These are phyloP conservation scores for Galeopterus variegatus DNA, from an alignment of 2,113 vertebrate genomes.

Conservation along the genomic window DNA sequence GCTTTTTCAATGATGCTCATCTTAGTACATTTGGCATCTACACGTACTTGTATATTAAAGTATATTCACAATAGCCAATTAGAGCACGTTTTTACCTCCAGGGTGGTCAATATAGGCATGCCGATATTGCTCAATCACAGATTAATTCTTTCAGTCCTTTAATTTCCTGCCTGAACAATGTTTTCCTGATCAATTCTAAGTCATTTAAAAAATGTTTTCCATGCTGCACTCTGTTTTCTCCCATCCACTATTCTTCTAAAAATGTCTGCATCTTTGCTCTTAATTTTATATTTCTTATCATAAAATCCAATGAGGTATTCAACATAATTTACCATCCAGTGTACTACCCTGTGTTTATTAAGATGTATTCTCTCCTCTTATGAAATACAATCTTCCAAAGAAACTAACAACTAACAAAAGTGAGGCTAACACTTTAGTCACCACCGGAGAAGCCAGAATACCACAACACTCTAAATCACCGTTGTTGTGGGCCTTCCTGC, in stretches of 20 bases:
- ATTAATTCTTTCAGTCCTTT: slow-evolving; percentile 17
- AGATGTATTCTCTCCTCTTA: neutral
- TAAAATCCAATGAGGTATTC: slow-evolving; percentile 9
- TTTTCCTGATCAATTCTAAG: slow-evolving; percentile 19
- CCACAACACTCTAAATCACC: neutral
- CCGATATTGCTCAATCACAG: neutral
- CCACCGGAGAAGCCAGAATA: neutral
- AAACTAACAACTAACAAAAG: neutral
- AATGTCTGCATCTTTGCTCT: neutral
- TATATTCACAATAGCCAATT: neutral
- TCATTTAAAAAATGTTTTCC: slow-evolving; percentile 34
- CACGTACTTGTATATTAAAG: neutral
- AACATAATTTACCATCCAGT: neutral
- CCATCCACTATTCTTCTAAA: neutral
- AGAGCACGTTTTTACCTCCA: slow-evolving; percentile 20
- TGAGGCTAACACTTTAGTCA: neutral
- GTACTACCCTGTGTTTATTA: neutral
- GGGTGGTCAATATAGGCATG: neutral
- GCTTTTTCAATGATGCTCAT: neutral
- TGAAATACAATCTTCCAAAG: neutral
- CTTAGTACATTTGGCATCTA: slow-evolving; percentile 47
- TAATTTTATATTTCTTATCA: slow-evolving; percentile 6
- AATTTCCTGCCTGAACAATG: slow-evolving; percentile 32
- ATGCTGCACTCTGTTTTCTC: neutral
- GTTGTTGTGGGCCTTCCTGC: neutral